Evolutionary conservation across 2,888 invertebrate species (phyloP).

Genomic region (Encarsia formosa): DNA sequence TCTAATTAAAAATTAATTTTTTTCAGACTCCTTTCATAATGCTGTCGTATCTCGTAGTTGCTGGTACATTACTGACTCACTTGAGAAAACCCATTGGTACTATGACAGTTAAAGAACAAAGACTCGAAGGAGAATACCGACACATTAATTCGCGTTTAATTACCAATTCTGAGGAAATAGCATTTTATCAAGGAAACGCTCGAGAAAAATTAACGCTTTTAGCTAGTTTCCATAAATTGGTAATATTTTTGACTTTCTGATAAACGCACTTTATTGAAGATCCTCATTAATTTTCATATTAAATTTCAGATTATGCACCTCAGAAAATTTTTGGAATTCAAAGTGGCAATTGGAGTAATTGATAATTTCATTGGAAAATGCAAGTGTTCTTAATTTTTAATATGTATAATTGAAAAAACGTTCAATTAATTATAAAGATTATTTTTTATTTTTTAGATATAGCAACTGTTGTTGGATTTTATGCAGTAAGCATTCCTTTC

Average conservation of each 20-base stretch:
- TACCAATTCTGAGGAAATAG: conserved; percentile 94
- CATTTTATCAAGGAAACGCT: conserved; percentile 76
- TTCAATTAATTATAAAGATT: background rate
- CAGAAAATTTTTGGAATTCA: conserved; percentile 82
- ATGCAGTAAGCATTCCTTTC: conserved; percentile 92
- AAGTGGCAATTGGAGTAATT: conserved; percentile 86
- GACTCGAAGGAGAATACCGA: conserved; percentile 96
- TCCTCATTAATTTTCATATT: background rate
- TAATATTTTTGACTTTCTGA: too few species aligned
- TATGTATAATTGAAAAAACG: background rate
- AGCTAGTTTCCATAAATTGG: conserved; percentile 83
- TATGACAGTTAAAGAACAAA: conserved; percentile 91
- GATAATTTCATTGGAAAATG: conserved; percentile 97
- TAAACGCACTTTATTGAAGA: background rate
- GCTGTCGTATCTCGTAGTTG: conserved; percentile 80
- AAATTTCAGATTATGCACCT: conserved; percentile 68
- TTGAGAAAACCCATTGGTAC: conserved; percentile 78
- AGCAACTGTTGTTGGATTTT: conserved; percentile 94
- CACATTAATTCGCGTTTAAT: conserved; percentile 95
- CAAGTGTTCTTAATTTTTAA: conserved; percentile 51
- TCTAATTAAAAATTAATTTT: conserved; percentile 2
- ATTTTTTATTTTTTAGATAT: conserved; percentile 61
- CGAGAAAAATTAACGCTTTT: conserved; percentile 84
- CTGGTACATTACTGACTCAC: conserved; percentile 82
- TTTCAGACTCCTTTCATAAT: conserved; percentile 80